Evolutionary conservation across 2,797 vertebrate genomes (phyloP).

Genomic region (Chrosomus eos): DNA sequence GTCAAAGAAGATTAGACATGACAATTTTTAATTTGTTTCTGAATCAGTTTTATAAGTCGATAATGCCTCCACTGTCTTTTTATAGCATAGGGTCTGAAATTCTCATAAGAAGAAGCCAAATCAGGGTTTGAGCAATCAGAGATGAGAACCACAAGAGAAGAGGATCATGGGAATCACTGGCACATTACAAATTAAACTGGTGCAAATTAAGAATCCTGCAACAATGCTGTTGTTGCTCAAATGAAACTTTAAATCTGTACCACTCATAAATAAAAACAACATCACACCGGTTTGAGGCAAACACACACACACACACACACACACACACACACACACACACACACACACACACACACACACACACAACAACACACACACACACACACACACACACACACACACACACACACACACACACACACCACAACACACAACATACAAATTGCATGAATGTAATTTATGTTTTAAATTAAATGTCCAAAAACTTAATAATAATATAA

Average conservation of each 20-base stretch:
- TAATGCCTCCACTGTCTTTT: slow-evolving; percentile 66
- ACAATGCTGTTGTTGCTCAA: slow-evolving; percentile 68
- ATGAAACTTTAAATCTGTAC: slow-evolving; percentile 72
- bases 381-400: too few species aligned
- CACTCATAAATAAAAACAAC: slow-evolving; percentile 66
- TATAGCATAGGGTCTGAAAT: slow-evolving; percentile 62
- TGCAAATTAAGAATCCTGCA: slow-evolving; percentile 73
- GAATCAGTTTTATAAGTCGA: slow-evolving; percentile 71
- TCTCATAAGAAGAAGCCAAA: slow-evolving; percentile 50
- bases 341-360: too few species aligned
- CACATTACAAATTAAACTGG: slow-evolving; percentile 73
- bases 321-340: too few species aligned
- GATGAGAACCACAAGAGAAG: slow-evolving; percentile 45
- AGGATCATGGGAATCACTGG: slow-evolving; percentile 58
- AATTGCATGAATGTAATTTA: too few species aligned
- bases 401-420: too few species aligned
- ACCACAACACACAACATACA: too few species aligned
- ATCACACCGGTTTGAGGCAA: slow-evolving; percentile 26
- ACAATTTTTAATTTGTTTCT: slow-evolving; percentile 79
- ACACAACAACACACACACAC: slow-evolving; percentile 41
- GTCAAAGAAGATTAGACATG: slow-evolving; percentile 75
- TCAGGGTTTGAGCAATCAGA: slow-evolving; percentile 71
- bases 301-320: too few species aligned
- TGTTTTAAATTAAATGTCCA: too few species aligned
- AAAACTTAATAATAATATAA: too few species aligned